Base-by-base conservation (phyloP, 2,888 invertebrate species). In the Drosophila heteroneura region DNA sequence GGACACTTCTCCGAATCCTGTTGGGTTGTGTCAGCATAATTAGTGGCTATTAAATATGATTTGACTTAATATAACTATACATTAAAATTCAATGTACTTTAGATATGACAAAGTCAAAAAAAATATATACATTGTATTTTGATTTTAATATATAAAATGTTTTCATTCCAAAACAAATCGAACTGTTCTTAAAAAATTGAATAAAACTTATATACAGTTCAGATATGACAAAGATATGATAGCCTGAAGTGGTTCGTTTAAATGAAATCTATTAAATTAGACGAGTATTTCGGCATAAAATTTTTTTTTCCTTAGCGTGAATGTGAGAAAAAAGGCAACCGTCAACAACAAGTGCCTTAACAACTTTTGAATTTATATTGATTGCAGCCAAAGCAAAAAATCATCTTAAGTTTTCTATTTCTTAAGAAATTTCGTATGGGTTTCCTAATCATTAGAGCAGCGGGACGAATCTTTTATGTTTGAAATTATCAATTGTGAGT, bases 401-500 rank as follows among this genome's bases (percentile, higher is more conserved):
- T 9, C 16, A 22, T 26, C 51, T 5, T 41, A 6, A 30, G 30
- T 30, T 30, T n/a, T n/a, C 5, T 9, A 5, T 57, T 37, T 28
- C 14, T n/a, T 3, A 37, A 7, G 12, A 56, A 28, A 68, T 39
- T 4, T 41, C 41, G 10, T 37, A 28, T 41, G 32, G 19, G 39
- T 33, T 35, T 30, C n/a, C 1, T 22, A 19, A 39, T 51, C 39
- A 41, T 37, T 26, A 2, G 26, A 57, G 26, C 49, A 28, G 51
- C 19, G 26, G 30, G 30, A 12, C 26, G 57, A 37, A 49, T 66
- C 75, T 70, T 67, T 70, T 67, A 49, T 72, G 35, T 33, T 51
- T 16, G 26, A 74, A 83, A 71, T 76, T 64, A 77, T 74, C 74
- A 72, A 83, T 81, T 83, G 78, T 65, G 47, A 51, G 70, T 68